Evolutionary conservation across 2,888 invertebrate species (phyloP).

Genomic region (Halocaridina rubra): DNA sequence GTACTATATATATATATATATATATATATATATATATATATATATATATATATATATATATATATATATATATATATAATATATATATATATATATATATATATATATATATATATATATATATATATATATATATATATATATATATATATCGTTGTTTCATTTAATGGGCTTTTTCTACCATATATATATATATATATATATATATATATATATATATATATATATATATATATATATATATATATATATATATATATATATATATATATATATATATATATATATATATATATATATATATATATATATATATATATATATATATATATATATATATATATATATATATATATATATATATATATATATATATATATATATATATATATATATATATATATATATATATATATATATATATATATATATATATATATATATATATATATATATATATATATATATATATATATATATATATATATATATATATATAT

Average conservation of each 20-base stretch:
- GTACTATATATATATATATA: background rate
- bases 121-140: slow-evolving; percentile 23
- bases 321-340: too few species aligned
- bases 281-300: too few species aligned
- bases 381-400: slow-evolving; percentile 44
- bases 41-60: slow-evolving; percentile 8
- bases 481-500: slow-evolving; percentile 36
- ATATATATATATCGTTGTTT: too few species aligned
- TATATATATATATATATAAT: too few species aligned
- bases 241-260: too few species aligned
- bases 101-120: slow-evolving; percentile 36
- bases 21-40: slow-evolving; percentile 1
- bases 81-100: slow-evolving; percentile 11
- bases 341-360: too few species aligned
- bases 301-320: too few species aligned
- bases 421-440: slow-evolving; percentile 32
- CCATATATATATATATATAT: too few species aligned
- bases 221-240: too few species aligned
- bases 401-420: slow-evolving; percentile 44
- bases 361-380: slow-evolving; percentile 40
- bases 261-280: too few species aligned
- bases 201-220: too few species aligned
- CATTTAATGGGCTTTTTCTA: too few species aligned
- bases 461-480: slow-evolving; percentile 41
- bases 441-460: slow-evolving; percentile 41